Evolutionary conservation across 2,113 vertebrate species (phyloP).

Genomic region (Marmota flaviventris): DNA sequence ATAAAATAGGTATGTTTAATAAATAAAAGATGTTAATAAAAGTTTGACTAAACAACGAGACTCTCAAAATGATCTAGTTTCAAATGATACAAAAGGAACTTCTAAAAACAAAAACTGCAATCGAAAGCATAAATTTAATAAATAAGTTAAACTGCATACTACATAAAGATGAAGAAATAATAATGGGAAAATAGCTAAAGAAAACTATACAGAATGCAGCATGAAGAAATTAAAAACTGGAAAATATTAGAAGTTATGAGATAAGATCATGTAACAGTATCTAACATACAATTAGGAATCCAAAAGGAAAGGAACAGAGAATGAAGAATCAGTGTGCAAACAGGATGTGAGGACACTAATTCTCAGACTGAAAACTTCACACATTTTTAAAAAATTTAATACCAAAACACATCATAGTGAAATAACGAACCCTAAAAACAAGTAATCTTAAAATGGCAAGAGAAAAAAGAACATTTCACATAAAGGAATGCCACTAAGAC

Average conservation of each 20-base stretch:
- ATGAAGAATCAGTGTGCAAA: background rate
- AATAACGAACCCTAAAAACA: background rate
- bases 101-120: background rate
- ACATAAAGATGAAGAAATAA: background rate
- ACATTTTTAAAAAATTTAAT: background rate
- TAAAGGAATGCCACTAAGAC: background rate
- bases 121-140: background rate
- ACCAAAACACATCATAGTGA: background rate
- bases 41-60: background rate
- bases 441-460: background rate
- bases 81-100: background rate
- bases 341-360: background rate
- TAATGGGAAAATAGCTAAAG: background rate
- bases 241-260: background rate
- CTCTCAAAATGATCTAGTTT: background rate
- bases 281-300: background rate
- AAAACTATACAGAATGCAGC: background rate
- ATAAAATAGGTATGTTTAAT: background rate
- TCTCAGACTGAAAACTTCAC: conserved; percentile 11
- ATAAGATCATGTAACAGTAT: background rate
- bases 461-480: background rate
- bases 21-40: background rate
- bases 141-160: background rate
- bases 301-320: background rate
- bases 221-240: background rate